Conservation (phyloP, 2,113 vertebrate genomes). For the Prolemur simus region DNA sequence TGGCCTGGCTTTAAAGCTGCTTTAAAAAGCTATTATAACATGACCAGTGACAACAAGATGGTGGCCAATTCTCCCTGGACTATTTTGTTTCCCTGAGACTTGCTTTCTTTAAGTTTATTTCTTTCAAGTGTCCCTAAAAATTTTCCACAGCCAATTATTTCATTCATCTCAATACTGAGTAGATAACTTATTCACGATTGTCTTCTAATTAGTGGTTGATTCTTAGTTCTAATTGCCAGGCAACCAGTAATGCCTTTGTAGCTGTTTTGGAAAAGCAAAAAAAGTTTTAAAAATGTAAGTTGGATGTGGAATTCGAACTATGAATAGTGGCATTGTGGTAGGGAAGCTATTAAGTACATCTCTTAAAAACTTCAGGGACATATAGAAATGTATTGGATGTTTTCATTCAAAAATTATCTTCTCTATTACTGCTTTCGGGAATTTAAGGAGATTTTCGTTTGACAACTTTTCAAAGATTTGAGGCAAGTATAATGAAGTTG, state of each 20-base stretch:
- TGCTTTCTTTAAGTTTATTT: conserved; percentile 72
- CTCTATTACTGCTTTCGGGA: conserved; percentile 93
- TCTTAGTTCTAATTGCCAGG: conserved; percentile 73
- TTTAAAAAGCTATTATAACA: conserved; percentile 65
- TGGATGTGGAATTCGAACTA: conserved; percentile 61
- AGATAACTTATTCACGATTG: conserved; percentile 74
- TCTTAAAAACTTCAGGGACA: conserved; percentile 39
- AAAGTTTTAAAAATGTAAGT: conserved; percentile 68
- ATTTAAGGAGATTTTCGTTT: conserved; percentile 98
- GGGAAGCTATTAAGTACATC: conserved; percentile 49
- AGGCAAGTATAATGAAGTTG: conserved; percentile 91
- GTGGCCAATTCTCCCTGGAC: conserved; percentile 8
- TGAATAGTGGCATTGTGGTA: conserved; percentile 70
- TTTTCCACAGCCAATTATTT: conserved; percentile 70
- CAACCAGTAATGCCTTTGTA: conserved; percentile 76
- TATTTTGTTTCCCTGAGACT: conserved; percentile 57
- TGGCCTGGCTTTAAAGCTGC: conserved; percentile 49
- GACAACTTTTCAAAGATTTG: conserved; percentile 98
- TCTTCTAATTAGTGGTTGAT: conserved; percentile 74
- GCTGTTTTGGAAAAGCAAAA: conserved; percentile 63
- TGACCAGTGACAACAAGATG: conserved; percentile 65
- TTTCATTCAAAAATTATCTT: conserved; percentile 85
- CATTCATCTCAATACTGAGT: conserved; percentile 58
- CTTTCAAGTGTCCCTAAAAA: conserved; percentile 69
- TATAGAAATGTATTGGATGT: conserved; percentile 56